phyloP scores from a whole-genome alignment of 1,140 invertebrate genomes.

The Aphelinus atriplicis region DNA sequence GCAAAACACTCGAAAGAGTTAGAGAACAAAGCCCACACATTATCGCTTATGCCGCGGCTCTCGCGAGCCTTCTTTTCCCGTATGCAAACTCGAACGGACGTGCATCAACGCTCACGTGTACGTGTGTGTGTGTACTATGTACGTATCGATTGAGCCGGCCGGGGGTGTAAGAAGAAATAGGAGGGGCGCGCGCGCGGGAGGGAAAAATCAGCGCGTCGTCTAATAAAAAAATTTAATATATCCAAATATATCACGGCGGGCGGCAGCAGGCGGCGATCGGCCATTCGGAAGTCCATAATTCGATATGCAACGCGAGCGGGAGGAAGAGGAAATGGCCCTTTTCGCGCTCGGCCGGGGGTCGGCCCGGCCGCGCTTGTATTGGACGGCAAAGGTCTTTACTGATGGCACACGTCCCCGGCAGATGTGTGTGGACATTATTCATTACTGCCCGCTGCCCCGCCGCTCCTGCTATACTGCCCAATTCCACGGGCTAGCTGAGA shows the following conservation, averaged over 20 bases:
- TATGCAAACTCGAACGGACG: too few relatives aligned
- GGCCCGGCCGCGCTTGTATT: conserved; percentile 36
- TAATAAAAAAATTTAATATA: conserved; percentile 65
- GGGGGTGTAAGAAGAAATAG: too few relatives aligned
- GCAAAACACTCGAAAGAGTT: too few relatives aligned
- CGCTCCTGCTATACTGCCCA: conserved; percentile 40
- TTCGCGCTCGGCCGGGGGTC: conserved; percentile 36
- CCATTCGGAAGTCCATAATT: conserved; percentile 66
- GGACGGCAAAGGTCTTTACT: conserved; percentile 55
- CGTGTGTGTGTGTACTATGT: too few relatives aligned
- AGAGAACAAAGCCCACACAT: too few relatives aligned
- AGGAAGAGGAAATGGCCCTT: conserved; percentile 61
- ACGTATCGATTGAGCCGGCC: conserved; percentile 2
- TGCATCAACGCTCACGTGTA: too few relatives aligned
- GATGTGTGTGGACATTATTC: conserved; percentile 64
- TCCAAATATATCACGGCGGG: conserved; percentile 64
- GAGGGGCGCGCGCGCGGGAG: background rate
- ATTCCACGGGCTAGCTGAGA: too few relatives aligned
- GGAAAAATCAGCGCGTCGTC: background rate
- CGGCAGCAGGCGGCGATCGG: conserved; percentile 64
- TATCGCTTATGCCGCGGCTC: too few relatives aligned
- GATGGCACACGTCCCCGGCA: conserved; percentile 63
- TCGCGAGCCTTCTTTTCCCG: too few relatives aligned
- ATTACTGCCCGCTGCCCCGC: conserved; percentile 47
- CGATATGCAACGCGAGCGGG: conserved; percentile 64